A percentile compares a stretch with the other conserved stretches of the same genome.
Conservation (phyloP, 2,797 vertebrate genomes). For the Denticeps clupeoides region DNA sequence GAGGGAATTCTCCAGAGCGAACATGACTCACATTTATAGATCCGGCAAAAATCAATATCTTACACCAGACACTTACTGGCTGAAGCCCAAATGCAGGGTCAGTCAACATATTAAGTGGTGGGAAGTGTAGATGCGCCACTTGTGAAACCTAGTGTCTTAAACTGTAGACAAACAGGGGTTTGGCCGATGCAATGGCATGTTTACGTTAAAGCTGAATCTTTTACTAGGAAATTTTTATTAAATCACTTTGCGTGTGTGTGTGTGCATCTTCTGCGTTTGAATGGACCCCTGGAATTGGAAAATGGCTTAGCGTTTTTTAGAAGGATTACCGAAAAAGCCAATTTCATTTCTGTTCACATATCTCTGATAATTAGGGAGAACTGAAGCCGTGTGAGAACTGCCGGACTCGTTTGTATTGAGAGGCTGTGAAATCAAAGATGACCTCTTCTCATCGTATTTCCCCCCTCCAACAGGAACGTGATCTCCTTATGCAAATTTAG, state of each 20-base stretch:
- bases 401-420: constrained; percentile 28
- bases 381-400: constrained; percentile 31
- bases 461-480: constrained; percentile 32
- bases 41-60: constrained; percentile 41
- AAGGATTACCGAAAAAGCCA: constrained; percentile 16
- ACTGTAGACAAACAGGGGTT: constrained; percentile 8
- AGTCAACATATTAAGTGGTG: constrained; percentile 17
- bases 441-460: constrained; percentile 40
- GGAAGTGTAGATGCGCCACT: constrained; percentile 29
- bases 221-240: too few species aligned
- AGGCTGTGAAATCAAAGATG: constrained; percentile 32
- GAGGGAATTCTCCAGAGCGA: constrained; percentile 29
- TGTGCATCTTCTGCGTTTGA: too few species aligned
- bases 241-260: too few species aligned
- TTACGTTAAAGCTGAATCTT: too few species aligned
- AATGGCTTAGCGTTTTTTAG: constrained; percentile 15
- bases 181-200: too few species aligned
- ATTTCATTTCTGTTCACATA: constrained; percentile 31
- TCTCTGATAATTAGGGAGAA: constrained; percentile 36
- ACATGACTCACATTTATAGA: constrained; percentile 36
- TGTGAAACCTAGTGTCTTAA: constrained; percentile 14
- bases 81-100: constrained; percentile 19
- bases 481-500: constrained; percentile 31
- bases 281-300: too few species aligned
- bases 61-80: constrained; percentile 34